Base-by-base conservation (phyloP, 2,113 vertebrate genomes). In the Morone chrysops region DNA sequence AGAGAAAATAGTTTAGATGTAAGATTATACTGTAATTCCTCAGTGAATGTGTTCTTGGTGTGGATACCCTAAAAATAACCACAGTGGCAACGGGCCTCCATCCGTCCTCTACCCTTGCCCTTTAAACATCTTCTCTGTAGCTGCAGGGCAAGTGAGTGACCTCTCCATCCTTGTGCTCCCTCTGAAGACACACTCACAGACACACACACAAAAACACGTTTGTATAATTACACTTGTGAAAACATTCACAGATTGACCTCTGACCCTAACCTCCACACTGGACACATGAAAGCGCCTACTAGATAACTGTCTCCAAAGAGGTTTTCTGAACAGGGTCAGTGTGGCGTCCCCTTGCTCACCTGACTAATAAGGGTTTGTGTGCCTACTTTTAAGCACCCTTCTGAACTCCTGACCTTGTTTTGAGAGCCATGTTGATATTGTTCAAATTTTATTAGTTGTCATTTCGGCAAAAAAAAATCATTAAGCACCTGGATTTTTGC, bases 191-290 rank as follows among this genome's bases (percentile, higher is more conserved):
- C 67, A 75, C 73, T 63, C 59, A 78, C 76, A 70, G 57, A 86
- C 47, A 73, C 61, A 69, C 43, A 79, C 67, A 88, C 20, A 4
- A 59, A 70, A 60, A 54, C 50, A 78, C 17, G 16, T 61, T 61
- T 81, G 75, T 74, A 50, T 81, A 78, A 89, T 85, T 81, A 86
- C 61, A 66, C 66, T 83, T 65, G 41, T 77, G 80, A 89, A 80
- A 67, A 81, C 56, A 51, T 83, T 92, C 62, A 70, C 45, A 78
- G 60, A 66, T 60, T 72, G 50, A 82, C 84, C 78, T 90, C 80
- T 82, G 25, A 75, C 78, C 77, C 9, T 57, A 56, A 89, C 70
- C 78, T 83, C 74, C 60, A 57, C 78, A 61, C 73, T 45, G 45
- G 47, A 70, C 45, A 51, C 47, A 43, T 20, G 17, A 66, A 54